Conservation (phyloP, 2,888 invertebrate genomes). For the Aleiodes leptofemur region DNA sequence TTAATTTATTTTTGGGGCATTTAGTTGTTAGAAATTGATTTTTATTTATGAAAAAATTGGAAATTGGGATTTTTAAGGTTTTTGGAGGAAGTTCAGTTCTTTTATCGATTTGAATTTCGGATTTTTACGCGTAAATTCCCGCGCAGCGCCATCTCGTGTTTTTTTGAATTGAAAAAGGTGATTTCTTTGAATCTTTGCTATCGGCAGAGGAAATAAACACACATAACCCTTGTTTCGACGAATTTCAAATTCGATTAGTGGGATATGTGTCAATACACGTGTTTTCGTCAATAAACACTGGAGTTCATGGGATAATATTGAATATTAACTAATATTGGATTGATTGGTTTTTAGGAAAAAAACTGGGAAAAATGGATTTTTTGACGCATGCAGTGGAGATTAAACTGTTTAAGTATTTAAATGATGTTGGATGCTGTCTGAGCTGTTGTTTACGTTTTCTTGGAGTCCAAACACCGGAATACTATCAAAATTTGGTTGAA, state of each 20-base stretch:
- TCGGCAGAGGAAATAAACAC: neutral
- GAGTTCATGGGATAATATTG: slow-evolving; percentile 37
- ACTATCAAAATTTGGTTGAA: slow-evolving; percentile 77
- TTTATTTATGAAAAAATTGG: too few species aligned
- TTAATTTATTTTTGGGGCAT: too few species aligned
- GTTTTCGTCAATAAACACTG: slow-evolving; percentile 48
- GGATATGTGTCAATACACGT: slow-evolving; percentile 19
- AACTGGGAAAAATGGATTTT: slow-evolving; percentile 4
- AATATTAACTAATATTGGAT: neutral
- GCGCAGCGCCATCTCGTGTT: neutral
- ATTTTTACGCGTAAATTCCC: neutral
- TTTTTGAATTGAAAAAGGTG: neutral
- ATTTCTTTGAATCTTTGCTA: neutral
- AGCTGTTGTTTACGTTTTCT: slow-evolving; percentile 83
- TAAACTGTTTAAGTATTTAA: slow-evolving; percentile 59
- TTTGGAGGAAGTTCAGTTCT: too few species aligned
- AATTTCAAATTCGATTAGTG: slow-evolving; percentile 27
- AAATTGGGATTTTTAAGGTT: too few species aligned
- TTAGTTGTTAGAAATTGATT: too few species aligned
- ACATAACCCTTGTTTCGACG: slow-evolving; percentile 13
- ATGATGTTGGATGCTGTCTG: slow-evolving; percentile 80
- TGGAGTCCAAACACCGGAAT: slow-evolving; percentile 78
- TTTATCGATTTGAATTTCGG: neutral
- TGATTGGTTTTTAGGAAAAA: neutral
- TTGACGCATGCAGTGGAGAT: slow-evolving; percentile 44